Base-by-base conservation (phyloP, 2,113 vertebrate species). In the Uria aalge region DNA sequence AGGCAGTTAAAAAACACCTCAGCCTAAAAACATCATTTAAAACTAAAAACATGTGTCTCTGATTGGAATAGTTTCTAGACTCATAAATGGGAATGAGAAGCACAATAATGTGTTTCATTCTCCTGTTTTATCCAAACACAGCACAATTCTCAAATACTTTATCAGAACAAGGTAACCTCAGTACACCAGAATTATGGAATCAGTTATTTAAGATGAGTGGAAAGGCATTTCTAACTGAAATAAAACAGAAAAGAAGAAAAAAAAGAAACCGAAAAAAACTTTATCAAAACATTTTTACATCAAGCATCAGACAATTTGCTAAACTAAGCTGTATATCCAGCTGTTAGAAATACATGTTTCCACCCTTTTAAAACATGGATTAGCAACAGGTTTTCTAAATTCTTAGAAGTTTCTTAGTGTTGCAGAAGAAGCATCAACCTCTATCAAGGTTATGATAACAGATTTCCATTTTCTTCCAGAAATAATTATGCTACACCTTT, bases 401-500 rank as follows among this genome's bases (percentile, higher is more conserved):
- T 72, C 83, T 86, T 90, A 63, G 23, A 68, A 67, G 83, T 30
- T 64, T 71, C 59, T 85, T 89, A 47, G 8, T 48, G 16, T 10
- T 85, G 74, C 38, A 9, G 26, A 93, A 82, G 27, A 85, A 85
- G 38, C 15, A 56, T 18, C 41, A 55, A 30, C 19, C 74, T 94
- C 91, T 76, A 91, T n/a, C 74, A 66, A 79, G 41, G 57, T 94
- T 79, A 88, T 5, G 24, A 92, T 47, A 91, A 94, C 0, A 0
- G 40, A 85, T 68, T 91, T 76, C 41, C n/a, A 72, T 90, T 85
- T 92, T 94, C 91, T 92, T 91, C 71, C 74, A 69, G 40, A 94
- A 93, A 80, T 80, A 90, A 88, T 74, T 79, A 80, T 8, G 36
- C 26, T 88, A 64, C 26, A 93, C 57, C 67, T 92, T 85, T 88